These are phyloP conservation scores for Lepilemur septentrionalis DNA, from an alignment of 2,797 vertebrate species.

Conservation along the genomic window DNA sequence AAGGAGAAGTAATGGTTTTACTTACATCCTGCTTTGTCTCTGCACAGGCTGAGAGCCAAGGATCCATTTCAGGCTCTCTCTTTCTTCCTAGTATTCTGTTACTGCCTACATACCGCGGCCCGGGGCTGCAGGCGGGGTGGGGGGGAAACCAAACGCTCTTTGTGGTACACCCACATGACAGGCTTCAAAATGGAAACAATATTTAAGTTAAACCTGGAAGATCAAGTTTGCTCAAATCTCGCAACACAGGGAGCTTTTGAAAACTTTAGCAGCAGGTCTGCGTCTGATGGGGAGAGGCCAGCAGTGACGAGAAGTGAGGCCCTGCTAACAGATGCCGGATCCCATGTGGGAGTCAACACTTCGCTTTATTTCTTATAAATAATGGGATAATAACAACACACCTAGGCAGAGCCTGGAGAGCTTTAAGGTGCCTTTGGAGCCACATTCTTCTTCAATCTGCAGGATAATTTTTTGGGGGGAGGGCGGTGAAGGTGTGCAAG, in stretches of 20 bases:
- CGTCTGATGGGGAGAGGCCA: constrained; percentile 67
- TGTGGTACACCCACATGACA: constrained; percentile 84
- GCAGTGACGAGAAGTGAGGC: constrained; percentile 36
- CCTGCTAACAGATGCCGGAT: constrained; percentile 9
- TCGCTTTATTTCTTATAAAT: background rate
- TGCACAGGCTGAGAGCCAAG: constrained; percentile 82
- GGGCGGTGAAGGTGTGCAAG: background rate
- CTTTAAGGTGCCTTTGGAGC: background rate
- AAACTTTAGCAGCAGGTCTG: constrained; percentile 76
- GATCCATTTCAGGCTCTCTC: constrained; percentile 85
- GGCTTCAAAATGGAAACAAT: constrained; percentile 86
- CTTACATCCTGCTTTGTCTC: constrained; percentile 85
- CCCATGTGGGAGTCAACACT: background rate
- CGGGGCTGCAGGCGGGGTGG: constrained; percentile 66
- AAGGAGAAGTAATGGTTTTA: constrained; percentile 84
- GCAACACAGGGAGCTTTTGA: constrained; percentile 81
- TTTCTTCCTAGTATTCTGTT: constrained; percentile 87
- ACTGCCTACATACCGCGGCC: constrained; percentile 82
- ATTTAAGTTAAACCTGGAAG: constrained; percentile 85
- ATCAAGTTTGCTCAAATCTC: constrained; percentile 83
- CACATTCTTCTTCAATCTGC: background rate
- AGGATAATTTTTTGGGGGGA: background rate
- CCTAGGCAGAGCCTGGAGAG: background rate
- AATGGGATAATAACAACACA: background rate
- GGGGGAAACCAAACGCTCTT: constrained; percentile 80